Evolutionary conservation across 2,888 invertebrate species (phyloP).

Genomic region (Atrina japonica): DNA sequence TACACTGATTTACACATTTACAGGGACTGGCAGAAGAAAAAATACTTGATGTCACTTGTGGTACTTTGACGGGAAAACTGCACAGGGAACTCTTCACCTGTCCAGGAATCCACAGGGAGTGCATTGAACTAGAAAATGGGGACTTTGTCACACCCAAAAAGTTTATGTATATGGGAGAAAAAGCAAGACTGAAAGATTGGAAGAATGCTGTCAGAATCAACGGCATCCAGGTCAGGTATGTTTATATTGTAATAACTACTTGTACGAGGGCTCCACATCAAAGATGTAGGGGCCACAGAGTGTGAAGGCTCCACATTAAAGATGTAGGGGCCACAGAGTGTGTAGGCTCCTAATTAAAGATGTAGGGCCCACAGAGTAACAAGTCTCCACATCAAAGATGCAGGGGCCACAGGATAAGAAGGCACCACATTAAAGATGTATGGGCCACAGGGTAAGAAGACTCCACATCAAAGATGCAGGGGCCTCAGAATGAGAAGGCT

Average conservation of each 20-base stretch:
- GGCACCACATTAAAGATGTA: no score
- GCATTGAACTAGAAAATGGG: slow-evolving; percentile 78
- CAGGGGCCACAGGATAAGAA: no score
- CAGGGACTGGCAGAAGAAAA: slow-evolving; percentile 21
- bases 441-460: no score
- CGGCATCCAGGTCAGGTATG: slow-evolving; percentile 71
- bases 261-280: no score
- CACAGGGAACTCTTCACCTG: slow-evolving; percentile 78
- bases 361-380: no score
- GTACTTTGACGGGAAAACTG: slow-evolving; percentile 63
- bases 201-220: slow-evolving; percentile 81
- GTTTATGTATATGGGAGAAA: slow-evolving; percentile 81
- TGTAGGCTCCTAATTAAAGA: no score
- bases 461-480: no score
- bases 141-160: slow-evolving; percentile 80
- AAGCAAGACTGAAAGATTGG: slow-evolving; percentile 82
- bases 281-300: not conserved
- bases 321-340: no score
- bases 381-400: no score
- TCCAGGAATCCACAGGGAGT: slow-evolving; percentile 81
- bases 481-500: no score
- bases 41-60: slow-evolving; percentile 68
- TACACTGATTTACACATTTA: not conserved
- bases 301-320: no score
- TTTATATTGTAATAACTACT: no score